These are phyloP conservation scores for Tenthredo scrophulariae DNA, from an alignment of 2,888 invertebrate genomes.

Conservation along the genomic window DNA sequence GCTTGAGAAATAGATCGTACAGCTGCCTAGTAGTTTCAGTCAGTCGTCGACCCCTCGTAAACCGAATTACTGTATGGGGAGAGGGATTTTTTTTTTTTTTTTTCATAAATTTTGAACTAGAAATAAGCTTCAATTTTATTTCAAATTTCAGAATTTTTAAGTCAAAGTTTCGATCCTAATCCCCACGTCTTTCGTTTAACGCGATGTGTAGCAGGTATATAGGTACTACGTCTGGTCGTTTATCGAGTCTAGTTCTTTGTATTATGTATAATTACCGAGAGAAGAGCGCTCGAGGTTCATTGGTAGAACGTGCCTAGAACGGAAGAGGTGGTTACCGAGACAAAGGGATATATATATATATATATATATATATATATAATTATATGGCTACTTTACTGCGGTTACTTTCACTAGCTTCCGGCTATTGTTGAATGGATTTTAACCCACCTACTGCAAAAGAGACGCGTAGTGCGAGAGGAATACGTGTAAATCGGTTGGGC, in stretches of 20 bases:
- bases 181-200: background rate
- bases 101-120: background rate
- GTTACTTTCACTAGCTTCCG: conserved; percentile 58
- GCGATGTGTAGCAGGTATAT: background rate
- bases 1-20: conserved; percentile 37
- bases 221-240: background rate
- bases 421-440: conserved; percentile 52
- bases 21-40: conserved; percentile 25
- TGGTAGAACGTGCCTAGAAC: conserved; percentile 27
- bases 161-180: background rate
- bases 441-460: background rate
- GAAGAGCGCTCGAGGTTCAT: conserved; percentile 32
- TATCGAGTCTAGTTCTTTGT: background rate
- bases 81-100: background rate
- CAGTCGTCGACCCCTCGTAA: conserved; percentile 28
- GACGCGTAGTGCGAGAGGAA: background rate
- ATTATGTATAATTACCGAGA: background rate
- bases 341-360: conserved; percentile 13
- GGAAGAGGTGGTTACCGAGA: conserved; percentile 31
- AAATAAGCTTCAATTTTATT: background rate
- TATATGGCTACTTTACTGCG: conserved; percentile 27
- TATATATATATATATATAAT: conserved; percentile 31
- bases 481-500: background rate
- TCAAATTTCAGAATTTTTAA: background rate
- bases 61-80: background rate